Evolutionary conservation across 2,888 invertebrate genomes (phyloP).

Genomic region (Pycnomerus fuliginosus): DNA sequence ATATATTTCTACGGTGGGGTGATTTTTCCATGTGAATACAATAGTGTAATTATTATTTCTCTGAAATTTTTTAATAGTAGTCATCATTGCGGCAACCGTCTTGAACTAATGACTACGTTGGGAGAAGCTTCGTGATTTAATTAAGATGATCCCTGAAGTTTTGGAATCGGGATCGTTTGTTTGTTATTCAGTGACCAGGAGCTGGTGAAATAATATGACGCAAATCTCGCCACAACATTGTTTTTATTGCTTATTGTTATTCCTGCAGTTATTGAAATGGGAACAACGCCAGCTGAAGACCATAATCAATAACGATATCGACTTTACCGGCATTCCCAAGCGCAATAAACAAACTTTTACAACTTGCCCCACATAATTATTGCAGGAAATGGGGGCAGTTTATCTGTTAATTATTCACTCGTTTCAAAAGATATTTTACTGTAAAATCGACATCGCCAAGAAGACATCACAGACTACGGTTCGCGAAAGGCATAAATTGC

Average conservation of each 20-base stretch:
- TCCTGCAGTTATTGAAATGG: slow-evolving; percentile 28
- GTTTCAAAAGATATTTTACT: no score
- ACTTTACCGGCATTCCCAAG: no score
- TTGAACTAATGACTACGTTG: slow-evolving; percentile 16
- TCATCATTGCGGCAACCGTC: slow-evolving; percentile 13
- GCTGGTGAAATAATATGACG: slow-evolving; percentile 29
- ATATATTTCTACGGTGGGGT: slow-evolving; percentile 13
- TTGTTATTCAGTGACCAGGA: slow-evolving; percentile 31
- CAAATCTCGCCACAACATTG: slow-evolving; percentile 24
- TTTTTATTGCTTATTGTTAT: slow-evolving; percentile 29
- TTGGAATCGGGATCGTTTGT: slow-evolving; percentile 30
- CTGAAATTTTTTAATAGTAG: slow-evolving; percentile 15
- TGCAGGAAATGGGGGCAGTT: no score
- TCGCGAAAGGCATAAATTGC: slow-evolving; percentile 41
- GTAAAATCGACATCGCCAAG: no score
- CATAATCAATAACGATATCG: no score
- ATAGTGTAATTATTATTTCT: slow-evolving; percentile 10
- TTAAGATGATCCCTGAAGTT: slow-evolving; percentile 19
- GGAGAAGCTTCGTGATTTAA: slow-evolving; percentile 8
- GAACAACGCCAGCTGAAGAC: slow-evolving; percentile 22
- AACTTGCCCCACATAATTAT: no score
- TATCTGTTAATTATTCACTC: no score
- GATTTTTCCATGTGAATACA: slow-evolving; percentile 17
- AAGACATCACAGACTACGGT: no score
- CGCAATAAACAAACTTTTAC: no score